phyloP scores from a whole-genome alignment of 2,797 vertebrate species.

The Tenualosa thibaudeaui region DNA sequence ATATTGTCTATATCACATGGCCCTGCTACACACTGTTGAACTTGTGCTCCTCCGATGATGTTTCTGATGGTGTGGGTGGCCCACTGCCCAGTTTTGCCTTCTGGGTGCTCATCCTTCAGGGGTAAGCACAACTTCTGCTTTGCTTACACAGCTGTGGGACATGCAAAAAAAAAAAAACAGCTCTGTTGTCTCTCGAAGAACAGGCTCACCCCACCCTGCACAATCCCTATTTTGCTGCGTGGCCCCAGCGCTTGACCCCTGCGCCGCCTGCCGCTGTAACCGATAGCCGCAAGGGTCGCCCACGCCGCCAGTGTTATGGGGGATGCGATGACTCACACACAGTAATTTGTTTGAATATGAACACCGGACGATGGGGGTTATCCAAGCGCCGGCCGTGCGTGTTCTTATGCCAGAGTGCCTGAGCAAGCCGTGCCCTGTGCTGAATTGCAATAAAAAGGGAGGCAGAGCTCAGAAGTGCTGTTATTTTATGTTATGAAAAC shows the following conservation, averaged over 20 bases:
- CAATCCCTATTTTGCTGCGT: neutral
- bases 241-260: neutral
- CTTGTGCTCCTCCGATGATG: conserved; percentile 4
- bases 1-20: neutral
- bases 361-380: conserved; percentile 4
- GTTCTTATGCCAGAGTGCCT: conserved; percentile 2
- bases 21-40: neutral
- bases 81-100: conserved; percentile 41
- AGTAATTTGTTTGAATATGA: conserved; percentile 6
- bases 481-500: conserved; percentile 25
- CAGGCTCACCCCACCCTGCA: neutral
- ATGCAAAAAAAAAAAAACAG: conserved; percentile 18
- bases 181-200: conserved; percentile 14
- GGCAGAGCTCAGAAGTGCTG: conserved; percentile 1
- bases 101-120: conserved; percentile 60
- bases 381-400: neutral
- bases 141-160: conserved; percentile 78
- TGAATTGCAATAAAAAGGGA: conserved; percentile 4
- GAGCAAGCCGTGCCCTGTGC: neutral
- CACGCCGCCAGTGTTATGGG: neutral
- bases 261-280: conserved; percentile 26
- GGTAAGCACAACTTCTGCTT: conserved; percentile 65
- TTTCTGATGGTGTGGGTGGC: conserved; percentile 42
- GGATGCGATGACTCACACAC: conserved; percentile 10
- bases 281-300: conserved; percentile 32